Base-by-base conservation (phyloP, 2,888 invertebrate species). In the Pristionchus fissidentatus region DNA sequence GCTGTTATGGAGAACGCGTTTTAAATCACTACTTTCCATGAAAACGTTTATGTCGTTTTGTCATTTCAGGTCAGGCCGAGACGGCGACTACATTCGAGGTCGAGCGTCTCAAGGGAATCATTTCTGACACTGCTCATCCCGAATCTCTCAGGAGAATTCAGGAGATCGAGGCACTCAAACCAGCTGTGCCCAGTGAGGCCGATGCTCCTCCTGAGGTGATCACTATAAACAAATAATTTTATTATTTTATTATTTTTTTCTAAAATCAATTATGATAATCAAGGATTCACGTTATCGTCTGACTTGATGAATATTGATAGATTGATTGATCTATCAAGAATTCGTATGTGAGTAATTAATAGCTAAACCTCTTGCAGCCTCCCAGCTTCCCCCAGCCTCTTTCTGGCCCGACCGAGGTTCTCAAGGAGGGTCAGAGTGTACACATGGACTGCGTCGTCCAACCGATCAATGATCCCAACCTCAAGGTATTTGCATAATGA, bases 401-500 rank as follows among this genome's bases (percentile, higher is more conserved):
- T 35, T 95, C 95, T 84, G 97, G 95, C 92, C 94, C 96, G 88
- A 96, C 97, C 26, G 90, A 92, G 32, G 86, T 95, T 92, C 93
- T 97, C 75, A 96, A 96, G 55, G 92, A 92, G 84, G 92, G 92
- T 60, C 89, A 90, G 84, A 86, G 87, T 22, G 90, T 90, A 38
- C 92, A 92, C 85, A 88, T 92, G 89, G 97, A 97, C 93, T 96
- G 96, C 92, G 95, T 97, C 86, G 95, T 97, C 81, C 97, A 97
- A 91, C 97, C 97, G 19, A 97, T 97, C 84, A 97, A 97, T 75
- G 97, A 97, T 93, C 96, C 97, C 43, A 96, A 96, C 32, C 94
- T 97, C 22, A 96, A 96, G 93, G 96, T 97, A 57, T 22, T 38
- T 70, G 10, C 13, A 38, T 70, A 8, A 70, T 29, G 60, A 8